Base-by-base conservation (phyloP, 2,113 vertebrate species). In the Hippoglossus stenolepis region DNA sequence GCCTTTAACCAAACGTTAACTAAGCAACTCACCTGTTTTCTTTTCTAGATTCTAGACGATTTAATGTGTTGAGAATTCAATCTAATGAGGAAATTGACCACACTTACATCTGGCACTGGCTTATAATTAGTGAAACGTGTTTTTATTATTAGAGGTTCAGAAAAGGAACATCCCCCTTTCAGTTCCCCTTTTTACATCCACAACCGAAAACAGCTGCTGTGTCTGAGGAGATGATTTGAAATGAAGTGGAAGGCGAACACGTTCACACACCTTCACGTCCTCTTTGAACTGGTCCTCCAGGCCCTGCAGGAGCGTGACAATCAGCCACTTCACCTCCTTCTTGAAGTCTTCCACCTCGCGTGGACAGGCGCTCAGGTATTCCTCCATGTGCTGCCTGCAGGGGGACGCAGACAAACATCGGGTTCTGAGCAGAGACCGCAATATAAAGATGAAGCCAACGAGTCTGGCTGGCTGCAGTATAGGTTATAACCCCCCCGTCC, bases 211-310 rank as follows among this genome's bases (percentile, higher is more conserved):
- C 0, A 0, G 0, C 4, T 3, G 17, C 10, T 5, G 5, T 2
- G 9, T 47, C 5, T 10, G 53, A 71, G 13, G 66, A 73, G 65
- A 49, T 8, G 0, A 21, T 40, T 3, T 9, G 54, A 56, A 43
- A 43, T 43, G 40, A 13, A 43, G 13, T 3, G 3, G 40, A 43
- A 43, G 10, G 2, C 2, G 40, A 12, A 43, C 3, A 13, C 2
- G 40, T 43, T 8, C 10, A 49, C 63, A 0, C 68, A 95, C 94
- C 93, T 90, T 60, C 3, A 91, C 82, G 0, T 92, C 75, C 1
- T 84, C 83, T 75, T 91, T 90, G 80, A 89, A 94, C 65, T 86
- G 88, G 2, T 94, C 80, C 75, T 92, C 83, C 77, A 95, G 75
- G 18, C 58, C 24, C 62, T 31, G 57, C 1, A 43, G 28, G 15